Percentiles rank a stretch among this genome's conserved stretches.
Evolutionary conservation across 92 coral and sea anemone species (phyloP).

Genomic region (Desmophyllum pertusum): DNA sequence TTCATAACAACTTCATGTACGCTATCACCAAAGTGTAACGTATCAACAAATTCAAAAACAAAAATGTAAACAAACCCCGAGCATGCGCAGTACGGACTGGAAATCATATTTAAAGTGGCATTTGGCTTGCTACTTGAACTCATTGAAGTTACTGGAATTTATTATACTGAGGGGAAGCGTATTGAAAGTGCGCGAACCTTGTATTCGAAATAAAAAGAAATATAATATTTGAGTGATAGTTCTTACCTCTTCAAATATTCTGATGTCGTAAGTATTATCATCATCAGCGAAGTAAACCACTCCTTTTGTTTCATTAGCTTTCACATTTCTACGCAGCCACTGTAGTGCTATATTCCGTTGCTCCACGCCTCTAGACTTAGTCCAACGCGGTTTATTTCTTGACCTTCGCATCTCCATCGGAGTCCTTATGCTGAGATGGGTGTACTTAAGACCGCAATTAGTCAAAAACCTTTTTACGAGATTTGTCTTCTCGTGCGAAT

Average conservation of each 20-base stretch:
- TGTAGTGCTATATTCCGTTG: constrained; percentile 80
- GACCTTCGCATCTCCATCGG: constrained; percentile 68
- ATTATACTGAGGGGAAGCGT: not conserved
- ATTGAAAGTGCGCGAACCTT: not conserved
- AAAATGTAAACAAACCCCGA: no score
- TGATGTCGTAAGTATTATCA: constrained; percentile 85
- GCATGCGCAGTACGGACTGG: no score
- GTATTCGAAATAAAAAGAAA: no score
- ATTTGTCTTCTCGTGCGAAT: constrained; percentile 69
- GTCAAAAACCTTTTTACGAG: constrained; percentile 67
- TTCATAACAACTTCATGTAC: no score
- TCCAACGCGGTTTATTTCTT: constrained; percentile 77
- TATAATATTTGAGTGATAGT: not conserved
- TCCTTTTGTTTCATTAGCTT: constrained; percentile 72
- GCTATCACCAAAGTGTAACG: no score
- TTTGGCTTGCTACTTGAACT: no score
- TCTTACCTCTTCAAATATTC: constrained; percentile 88
- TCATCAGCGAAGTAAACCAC: constrained; percentile 95
- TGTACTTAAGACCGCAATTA: constrained; percentile 65
- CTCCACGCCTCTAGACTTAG: constrained; percentile 89
- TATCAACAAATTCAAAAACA: no score
- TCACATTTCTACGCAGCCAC: constrained; percentile 77
- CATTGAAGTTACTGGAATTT: not conserved
- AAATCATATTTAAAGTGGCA: no score
- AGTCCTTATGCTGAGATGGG: constrained; percentile 79